Percentiles rank a stretch among this genome's conserved stretches.
These are phyloP conservation scores for Spisula solida DNA, from an alignment of 2,888 invertebrate species.

Conservation along the genomic window DNA sequence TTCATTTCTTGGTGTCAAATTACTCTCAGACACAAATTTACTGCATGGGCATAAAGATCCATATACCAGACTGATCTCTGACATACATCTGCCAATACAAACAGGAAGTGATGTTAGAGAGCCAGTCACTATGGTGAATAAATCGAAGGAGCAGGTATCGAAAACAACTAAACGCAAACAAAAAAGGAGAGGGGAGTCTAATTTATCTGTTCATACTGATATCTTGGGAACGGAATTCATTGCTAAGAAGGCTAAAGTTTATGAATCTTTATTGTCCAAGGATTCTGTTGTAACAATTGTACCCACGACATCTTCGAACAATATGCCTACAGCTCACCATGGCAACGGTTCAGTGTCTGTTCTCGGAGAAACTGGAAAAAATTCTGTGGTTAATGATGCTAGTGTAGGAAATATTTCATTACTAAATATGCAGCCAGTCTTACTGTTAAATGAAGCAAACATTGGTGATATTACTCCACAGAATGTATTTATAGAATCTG, in stretches of 20 bases:
- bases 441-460: conserved; percentile 33
- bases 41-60: background rate
- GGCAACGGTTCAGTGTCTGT: background rate
- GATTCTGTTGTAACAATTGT: background rate
- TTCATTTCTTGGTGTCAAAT: background rate
- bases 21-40: background rate
- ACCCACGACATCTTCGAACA: background rate
- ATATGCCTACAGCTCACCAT: background rate
- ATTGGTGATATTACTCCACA: background rate
- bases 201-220: background rate
- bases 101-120: background rate
- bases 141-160: conserved; percentile 4
- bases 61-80: background rate
- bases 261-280: background rate
- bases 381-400: background rate
- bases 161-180: conserved; percentile 42
- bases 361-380: background rate
- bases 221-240: background rate
- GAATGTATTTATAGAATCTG: conserved; percentile 33
- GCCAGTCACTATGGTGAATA: background rate
- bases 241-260: conserved; percentile 25
- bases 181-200: conserved; percentile 4
- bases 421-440: conserved; percentile 38
- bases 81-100: background rate
- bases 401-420: conserved; percentile 22